Evolutionary conservation across 1,140 invertebrate genomes (phyloP).

Genomic region (Geopemphigus sp.): DNA sequence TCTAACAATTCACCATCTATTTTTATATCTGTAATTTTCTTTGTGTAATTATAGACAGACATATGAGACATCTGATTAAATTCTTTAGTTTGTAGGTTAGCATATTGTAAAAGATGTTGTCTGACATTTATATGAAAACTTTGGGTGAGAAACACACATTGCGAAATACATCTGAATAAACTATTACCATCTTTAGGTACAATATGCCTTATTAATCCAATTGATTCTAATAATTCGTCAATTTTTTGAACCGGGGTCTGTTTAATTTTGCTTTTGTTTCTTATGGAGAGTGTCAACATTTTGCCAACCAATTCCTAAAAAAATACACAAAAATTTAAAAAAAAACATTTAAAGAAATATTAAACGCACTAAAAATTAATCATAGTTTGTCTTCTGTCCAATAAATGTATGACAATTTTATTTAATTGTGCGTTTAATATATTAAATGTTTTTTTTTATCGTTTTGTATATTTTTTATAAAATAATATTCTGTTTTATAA

Average conservation of each 20-base stretch:
- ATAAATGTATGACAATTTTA: slow-evolving; percentile 26
- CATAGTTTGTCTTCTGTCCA: slow-evolving; percentile 10
- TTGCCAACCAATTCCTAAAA: slow-evolving; percentile 38
- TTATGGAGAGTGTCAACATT: slow-evolving; percentile 37
- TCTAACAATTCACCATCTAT: slow-evolving; percentile 40
- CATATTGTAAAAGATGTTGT: slow-evolving; percentile 69
- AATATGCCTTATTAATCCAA: slow-evolving; percentile 78
- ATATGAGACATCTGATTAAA: slow-evolving; percentile 58
- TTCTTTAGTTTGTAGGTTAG: slow-evolving; percentile 61
- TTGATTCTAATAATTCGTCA: slow-evolving; percentile 74
- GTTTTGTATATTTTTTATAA: slow-evolving; percentile 35
- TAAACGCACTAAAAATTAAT: slow-evolving; percentile 49
- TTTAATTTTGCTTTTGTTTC: slow-evolving; percentile 50
- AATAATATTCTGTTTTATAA: not conserved
- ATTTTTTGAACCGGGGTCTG: slow-evolving; percentile 54
- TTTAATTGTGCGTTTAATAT: slow-evolving; percentile 48
- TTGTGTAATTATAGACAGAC: not conserved
- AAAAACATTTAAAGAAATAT: slow-evolving; percentile 45
- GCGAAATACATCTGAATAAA: slow-evolving; percentile 73
- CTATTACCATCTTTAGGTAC: slow-evolving; percentile 79
- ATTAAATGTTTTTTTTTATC: slow-evolving; percentile 43
- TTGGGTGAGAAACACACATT: slow-evolving; percentile 68
- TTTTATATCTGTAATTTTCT: slow-evolving; percentile 31
- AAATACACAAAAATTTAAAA: slow-evolving; percentile 47
- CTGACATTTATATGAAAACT: slow-evolving; percentile 70